A percentile compares a stretch with the other conserved stretches of the same genome.
phyloP scores from a whole-genome alignment of 2,113 vertebrate species.

The Limnothrissa miodon region DNA sequence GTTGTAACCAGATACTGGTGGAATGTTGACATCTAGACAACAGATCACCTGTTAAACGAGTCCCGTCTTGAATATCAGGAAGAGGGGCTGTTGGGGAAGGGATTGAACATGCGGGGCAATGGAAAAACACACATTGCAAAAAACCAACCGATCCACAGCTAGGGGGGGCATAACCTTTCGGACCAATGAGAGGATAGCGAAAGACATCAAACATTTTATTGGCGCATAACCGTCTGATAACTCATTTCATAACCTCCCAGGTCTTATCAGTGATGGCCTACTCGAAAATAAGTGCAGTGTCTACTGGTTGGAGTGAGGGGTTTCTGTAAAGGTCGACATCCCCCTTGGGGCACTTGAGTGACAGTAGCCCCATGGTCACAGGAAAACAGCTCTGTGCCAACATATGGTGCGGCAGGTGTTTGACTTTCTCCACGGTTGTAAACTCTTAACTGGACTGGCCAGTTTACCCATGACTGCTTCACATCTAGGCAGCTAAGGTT shows the following conservation, averaged over 20 bases:
- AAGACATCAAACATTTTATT: neutral
- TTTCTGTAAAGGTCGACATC: neutral
- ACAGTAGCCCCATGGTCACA: neutral
- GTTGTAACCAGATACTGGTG: too few relatives aligned
- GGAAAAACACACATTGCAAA: neutral
- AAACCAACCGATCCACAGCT: neutral
- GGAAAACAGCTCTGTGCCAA: neutral
- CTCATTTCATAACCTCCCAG: neutral
- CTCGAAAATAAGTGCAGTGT: neutral
- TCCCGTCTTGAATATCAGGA: conserved; percentile 35
- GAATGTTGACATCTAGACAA: too few relatives aligned
- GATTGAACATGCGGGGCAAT: neutral
- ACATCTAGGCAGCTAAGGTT: neutral
- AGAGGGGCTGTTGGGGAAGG: neutral
- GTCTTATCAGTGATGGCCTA: neutral
- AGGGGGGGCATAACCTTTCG: neutral
- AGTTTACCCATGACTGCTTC: neutral
- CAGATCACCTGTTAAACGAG: conserved; percentile 41
- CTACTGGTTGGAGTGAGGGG: neutral
- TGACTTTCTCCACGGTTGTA: conserved; percentile 8
- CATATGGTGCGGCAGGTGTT: conserved; percentile 31
- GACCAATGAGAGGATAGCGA: neutral
- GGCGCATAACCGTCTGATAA: neutral
- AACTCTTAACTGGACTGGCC: neutral
- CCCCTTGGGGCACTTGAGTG: neutral